phyloP scores from a whole-genome alignment of 2,113 vertebrate species.

The Mirza zaza region DNA sequence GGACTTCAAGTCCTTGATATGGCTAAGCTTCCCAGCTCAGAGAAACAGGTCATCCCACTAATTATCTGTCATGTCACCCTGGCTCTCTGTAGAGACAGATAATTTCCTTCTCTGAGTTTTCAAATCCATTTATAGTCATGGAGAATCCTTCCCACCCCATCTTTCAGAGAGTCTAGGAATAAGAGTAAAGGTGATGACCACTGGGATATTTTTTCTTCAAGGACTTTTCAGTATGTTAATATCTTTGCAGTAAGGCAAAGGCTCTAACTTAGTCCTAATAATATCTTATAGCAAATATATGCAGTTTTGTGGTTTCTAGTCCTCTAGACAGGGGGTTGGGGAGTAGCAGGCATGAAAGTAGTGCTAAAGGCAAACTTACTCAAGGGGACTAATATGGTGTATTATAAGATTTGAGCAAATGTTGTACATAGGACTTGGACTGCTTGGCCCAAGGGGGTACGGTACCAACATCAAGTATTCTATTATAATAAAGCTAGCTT shows the following conservation, averaged over 20 bases:
- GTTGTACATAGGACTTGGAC: not conserved
- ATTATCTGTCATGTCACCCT: conserved; percentile 69
- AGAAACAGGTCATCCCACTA: conserved; percentile 49
- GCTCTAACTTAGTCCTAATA: not conserved
- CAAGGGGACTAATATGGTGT: not conserved
- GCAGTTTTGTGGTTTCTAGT: not conserved
- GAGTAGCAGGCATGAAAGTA: not conserved
- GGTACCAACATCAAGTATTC: not conserved
- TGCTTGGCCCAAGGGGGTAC: not conserved
- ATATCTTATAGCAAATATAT: not conserved
- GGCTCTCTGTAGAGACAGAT: conserved; percentile 53
- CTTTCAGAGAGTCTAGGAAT: conserved; percentile 15
- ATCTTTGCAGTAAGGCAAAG: not conserved
- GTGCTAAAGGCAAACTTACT: not conserved
- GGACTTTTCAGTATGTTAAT: conserved; percentile 51
- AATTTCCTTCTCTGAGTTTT: conserved; percentile 52
- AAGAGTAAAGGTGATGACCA: conserved; percentile 53
- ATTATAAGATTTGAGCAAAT: not conserved
- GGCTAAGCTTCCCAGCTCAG: not conserved
- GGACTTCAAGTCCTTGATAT: conserved; percentile 47
- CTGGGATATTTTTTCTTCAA: not conserved
- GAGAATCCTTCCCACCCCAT: not conserved
- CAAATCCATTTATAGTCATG: conserved; percentile 39
- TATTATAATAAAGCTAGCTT: not conserved
- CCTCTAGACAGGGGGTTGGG: too few species aligned